Conservation (phyloP, 2,888 invertebrate species). For the Choristoneura rosaceana region DNA sequence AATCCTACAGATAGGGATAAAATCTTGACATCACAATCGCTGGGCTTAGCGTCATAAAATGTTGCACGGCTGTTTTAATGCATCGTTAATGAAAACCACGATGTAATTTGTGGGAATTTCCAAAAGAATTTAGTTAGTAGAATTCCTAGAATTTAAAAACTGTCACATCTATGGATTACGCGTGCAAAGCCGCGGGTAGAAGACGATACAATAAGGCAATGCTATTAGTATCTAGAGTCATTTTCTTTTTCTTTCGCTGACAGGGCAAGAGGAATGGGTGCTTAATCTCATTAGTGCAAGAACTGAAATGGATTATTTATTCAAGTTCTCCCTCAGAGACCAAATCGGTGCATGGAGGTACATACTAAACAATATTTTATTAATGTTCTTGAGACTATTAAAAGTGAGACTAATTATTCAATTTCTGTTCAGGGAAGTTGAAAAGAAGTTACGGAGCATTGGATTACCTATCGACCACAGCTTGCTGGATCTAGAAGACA, state of each 20-base stretch:
- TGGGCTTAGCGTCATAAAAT: too few species aligned
- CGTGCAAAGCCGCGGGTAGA: too few species aligned
- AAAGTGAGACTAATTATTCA: background rate
- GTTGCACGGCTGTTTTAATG: too few species aligned
- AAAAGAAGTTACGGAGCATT: slow-evolving; percentile 67
- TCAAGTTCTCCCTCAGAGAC: slow-evolving; percentile 59
- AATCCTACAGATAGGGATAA: too few species aligned
- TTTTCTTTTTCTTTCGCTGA: slow-evolving; percentile 25
- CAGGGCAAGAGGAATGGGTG: slow-evolving; percentile 80
- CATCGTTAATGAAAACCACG: too few species aligned
- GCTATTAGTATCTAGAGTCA: background rate
- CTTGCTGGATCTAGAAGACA: slow-evolving; percentile 69
- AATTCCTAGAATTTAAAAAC: too few species aligned
- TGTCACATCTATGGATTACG: too few species aligned
- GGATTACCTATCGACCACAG: slow-evolving; percentile 75
- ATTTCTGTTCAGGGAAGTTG: slow-evolving; percentile 67
- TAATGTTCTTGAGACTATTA: background rate
- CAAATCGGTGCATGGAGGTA: slow-evolving; percentile 67
- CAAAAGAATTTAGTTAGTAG: too few species aligned
- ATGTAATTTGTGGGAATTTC: too few species aligned
- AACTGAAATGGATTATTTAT: slow-evolving; percentile 66
- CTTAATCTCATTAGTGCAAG: slow-evolving; percentile 69
- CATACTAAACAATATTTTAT: background rate
- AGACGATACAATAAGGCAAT: background rate
- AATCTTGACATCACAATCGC: too few species aligned